Conservation (phyloP, 2,888 invertebrate species). For the Ptycholaimellus sp. region DNA sequence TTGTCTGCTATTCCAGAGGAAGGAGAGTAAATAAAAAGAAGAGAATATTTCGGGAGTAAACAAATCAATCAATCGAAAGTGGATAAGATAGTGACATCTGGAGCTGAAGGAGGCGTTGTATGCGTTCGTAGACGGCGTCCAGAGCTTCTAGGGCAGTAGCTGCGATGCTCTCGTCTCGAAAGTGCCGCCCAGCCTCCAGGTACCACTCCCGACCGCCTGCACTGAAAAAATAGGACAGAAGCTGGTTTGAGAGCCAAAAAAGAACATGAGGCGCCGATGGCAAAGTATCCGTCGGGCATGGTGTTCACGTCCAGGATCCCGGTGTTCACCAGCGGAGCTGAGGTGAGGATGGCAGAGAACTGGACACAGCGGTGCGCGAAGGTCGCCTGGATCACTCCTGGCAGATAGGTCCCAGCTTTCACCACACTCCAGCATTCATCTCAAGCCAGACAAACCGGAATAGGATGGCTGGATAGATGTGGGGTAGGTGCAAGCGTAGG, state of each 20-base stretch:
- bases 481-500: constrained; percentile 14
- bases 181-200: too few relatives aligned
- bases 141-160: too few relatives aligned
- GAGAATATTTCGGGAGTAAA: too few relatives aligned
- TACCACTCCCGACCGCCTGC: too few relatives aligned
- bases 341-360: constrained; percentile 18
- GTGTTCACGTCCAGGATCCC: constrained; percentile 17
- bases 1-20: too few relatives aligned
- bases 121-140: constrained; percentile 15
- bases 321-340: constrained; percentile 15
- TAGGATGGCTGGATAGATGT: constrained; percentile 18
- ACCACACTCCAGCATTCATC: background rate
- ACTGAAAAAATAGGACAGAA: too few relatives aligned
- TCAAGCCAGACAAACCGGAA: constrained; percentile 15
- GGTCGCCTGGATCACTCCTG: constrained; percentile 11
- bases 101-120: constrained; percentile 15
- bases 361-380: constrained; percentile 18
- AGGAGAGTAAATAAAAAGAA: too few relatives aligned
- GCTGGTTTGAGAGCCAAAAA: too few relatives aligned
- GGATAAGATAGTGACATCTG: too few relatives aligned
- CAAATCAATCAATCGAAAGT: too few relatives aligned
- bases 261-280: too few relatives aligned
- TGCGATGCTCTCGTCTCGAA: too few relatives aligned
- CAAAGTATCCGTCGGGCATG: constrained; percentile 13
- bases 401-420: background rate